Conservation (phyloP, 2,113 vertebrate species). For the Donacobius atricapilla region DNA sequence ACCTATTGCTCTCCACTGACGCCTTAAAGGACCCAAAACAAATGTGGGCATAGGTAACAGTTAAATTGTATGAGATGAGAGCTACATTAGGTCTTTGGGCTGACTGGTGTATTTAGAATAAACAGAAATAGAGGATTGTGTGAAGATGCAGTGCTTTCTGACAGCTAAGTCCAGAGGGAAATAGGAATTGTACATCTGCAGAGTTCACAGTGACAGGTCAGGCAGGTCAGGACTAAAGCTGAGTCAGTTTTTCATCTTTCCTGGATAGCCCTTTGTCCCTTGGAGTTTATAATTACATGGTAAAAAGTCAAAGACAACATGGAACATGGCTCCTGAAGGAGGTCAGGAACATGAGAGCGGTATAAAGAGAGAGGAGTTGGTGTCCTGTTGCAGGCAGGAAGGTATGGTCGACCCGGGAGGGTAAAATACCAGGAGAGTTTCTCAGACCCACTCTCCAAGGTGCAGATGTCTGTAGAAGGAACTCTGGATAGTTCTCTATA, state of each 20-base stretch:
- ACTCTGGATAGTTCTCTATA: not conserved
- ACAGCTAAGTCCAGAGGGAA: not conserved
- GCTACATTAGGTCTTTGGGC: not conserved
- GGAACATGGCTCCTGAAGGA: not conserved
- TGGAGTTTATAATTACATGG: not conserved
- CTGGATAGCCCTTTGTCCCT: not conserved
- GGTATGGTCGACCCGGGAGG: not conserved
- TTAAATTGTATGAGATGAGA: not conserved
- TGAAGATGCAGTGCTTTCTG: not conserved
- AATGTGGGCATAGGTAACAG: not conserved
- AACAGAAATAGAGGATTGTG: not conserved
- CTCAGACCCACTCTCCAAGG: not conserved
- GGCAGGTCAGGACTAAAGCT: not conserved
- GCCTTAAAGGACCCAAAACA: not conserved
- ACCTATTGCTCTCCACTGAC: not conserved
- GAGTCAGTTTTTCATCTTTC: not conserved
- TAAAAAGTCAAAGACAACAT: not conserved
- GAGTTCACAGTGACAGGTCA: not conserved
- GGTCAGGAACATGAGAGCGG: not conserved
- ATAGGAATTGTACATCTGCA: not conserved
- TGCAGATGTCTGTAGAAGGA: not conserved
- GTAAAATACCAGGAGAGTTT: not conserved
- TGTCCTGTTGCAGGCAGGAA: not conserved
- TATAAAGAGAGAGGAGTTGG: not conserved
- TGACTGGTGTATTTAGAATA: not conserved